Conservation (phyloP, 2,797 vertebrate species). For the Pipistrellus nathusii region DNA sequence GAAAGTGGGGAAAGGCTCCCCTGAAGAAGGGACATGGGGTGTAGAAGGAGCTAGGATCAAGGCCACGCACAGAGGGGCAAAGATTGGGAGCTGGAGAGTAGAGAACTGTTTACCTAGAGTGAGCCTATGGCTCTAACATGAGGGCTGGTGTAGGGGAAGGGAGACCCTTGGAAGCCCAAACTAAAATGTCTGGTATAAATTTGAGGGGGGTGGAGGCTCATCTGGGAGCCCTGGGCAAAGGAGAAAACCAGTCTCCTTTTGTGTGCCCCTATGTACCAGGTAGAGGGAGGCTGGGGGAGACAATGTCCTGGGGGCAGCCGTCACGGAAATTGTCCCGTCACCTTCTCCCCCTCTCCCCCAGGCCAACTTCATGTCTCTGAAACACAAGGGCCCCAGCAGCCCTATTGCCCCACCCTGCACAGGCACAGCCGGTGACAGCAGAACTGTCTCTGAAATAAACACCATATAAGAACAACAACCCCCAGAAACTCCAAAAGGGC, state of each 20-base stretch:
- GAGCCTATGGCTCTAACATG: not conserved
- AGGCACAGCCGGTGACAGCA: slow-evolving; percentile 61
- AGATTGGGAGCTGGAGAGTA: not conserved
- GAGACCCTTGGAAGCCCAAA: not conserved
- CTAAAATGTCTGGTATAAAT: slow-evolving; percentile 12
- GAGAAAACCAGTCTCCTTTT: not conserved
- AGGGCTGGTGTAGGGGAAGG: not conserved
- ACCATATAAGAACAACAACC: slow-evolving; percentile 72
- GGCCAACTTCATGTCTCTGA: slow-evolving; percentile 29
- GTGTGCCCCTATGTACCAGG: not conserved
- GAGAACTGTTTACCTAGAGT: not conserved
- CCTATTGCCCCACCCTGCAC: not conserved
- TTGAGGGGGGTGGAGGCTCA: not conserved
- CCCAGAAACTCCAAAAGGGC: slow-evolving; percentile 75
- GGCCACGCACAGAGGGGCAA: not conserved
- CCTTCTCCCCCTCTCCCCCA: not conserved
- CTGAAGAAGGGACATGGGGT: not conserved
- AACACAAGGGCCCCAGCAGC: not conserved
- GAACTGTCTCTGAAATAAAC: slow-evolving; percentile 79
- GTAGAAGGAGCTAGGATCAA: not conserved
- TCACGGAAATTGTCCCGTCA: not conserved
- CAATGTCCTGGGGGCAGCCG: not conserved
- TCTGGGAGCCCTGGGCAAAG: not conserved
- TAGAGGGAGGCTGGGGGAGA: not conserved
- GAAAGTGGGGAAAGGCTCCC: not conserved